phyloP scores from a whole-genome alignment of 2,113 vertebrate genomes.

The Scomber japonicus region DNA sequence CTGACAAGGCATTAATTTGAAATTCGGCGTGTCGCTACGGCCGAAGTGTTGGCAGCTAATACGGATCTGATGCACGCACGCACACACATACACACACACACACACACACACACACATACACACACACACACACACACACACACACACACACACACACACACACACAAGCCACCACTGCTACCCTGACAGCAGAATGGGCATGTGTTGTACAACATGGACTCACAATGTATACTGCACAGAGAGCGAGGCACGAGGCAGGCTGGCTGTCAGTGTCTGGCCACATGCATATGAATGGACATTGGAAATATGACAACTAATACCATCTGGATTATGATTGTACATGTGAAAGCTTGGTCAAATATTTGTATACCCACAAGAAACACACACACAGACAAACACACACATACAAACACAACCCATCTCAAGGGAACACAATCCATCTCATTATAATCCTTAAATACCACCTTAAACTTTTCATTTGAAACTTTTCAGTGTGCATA shows the following conservation, averaged over 20 bases:
- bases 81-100: conserved; percentile 29
- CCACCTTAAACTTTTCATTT: not conserved
- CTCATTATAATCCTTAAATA: not conserved
- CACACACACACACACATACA: not conserved
- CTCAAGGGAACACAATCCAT: not conserved
- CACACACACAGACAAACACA: conserved; percentile 53
- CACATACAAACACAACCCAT: conserved; percentile 49
- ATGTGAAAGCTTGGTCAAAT: conserved; percentile 69
- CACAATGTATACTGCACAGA: conserved; percentile 67
- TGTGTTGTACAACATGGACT: conserved; percentile 84
- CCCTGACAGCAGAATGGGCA: conserved; percentile 66
- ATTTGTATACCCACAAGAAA: conserved; percentile 64
- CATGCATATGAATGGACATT: conserved; percentile 82
- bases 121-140: conserved; percentile 23
- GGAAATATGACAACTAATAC: conserved; percentile 49
- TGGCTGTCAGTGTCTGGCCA: conserved; percentile 60
- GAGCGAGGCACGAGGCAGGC: conserved; percentile 50
- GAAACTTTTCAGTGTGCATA: not conserved
- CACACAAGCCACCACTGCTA: conserved; percentile 23
- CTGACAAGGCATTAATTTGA: conserved; percentile 95
- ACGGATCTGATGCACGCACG: conserved; percentile 81
- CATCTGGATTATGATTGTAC: conserved; percentile 72
- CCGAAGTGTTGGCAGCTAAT: conserved; percentile 86
- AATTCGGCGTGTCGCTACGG: conserved; percentile 89
- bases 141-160: conserved; percentile 22